phyloP scores from a whole-genome alignment of 64 coral and sea anemone genomes.

The Catalaphyllia jardinei region DNA sequence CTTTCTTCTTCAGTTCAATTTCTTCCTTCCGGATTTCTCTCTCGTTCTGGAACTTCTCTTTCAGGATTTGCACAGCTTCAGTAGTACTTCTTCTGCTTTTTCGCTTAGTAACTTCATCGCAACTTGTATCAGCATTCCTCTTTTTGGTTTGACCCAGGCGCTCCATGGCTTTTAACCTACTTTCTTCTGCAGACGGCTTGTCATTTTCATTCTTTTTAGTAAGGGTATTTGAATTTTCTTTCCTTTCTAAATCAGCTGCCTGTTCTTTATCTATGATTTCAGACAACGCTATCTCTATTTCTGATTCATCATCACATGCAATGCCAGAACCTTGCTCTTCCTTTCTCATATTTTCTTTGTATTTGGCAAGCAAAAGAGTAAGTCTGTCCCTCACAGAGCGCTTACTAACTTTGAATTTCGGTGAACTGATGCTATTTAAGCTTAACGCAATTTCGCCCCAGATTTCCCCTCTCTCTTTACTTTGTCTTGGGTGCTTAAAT shows the following conservation, averaged over 20 bases:
- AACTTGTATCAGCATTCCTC: slow-evolving; percentile 57
- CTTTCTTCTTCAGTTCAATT: slow-evolving; percentile 51
- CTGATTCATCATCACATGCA: slow-evolving; percentile 33
- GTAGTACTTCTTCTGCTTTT: slow-evolving; percentile 37
- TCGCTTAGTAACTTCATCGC: not conserved
- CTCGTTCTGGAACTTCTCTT: slow-evolving; percentile 40
- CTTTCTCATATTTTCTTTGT: slow-evolving; percentile 60
- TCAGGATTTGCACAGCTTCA: slow-evolving; percentile 55
- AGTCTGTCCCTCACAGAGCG: slow-evolving; percentile 54
- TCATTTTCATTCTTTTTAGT: slow-evolving; percentile 63
- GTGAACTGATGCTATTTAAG: slow-evolving; percentile 9
- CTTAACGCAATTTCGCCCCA: slow-evolving; percentile 34
- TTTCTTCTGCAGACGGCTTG: slow-evolving; percentile 37
- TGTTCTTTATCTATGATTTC: slow-evolving; percentile 59
- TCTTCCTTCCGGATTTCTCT: slow-evolving; percentile 36
- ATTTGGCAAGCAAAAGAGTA: slow-evolving; percentile 9
- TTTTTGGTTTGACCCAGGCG: slow-evolving; percentile 50
- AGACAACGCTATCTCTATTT: slow-evolving; percentile 50
- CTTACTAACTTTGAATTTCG: slow-evolving; percentile 32
- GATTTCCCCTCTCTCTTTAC: slow-evolving; percentile 59
- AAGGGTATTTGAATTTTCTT: slow-evolving; percentile 64
- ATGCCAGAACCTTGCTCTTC: slow-evolving; percentile 61
- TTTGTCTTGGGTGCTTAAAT: slow-evolving; percentile 55
- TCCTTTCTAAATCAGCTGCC: slow-evolving; percentile 60
- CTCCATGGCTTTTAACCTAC: slow-evolving; percentile 45